These are phyloP conservation scores for Leptoclinus maculatus DNA, from an alignment of 2,797 vertebrate genomes.

Conservation along the genomic window DNA sequence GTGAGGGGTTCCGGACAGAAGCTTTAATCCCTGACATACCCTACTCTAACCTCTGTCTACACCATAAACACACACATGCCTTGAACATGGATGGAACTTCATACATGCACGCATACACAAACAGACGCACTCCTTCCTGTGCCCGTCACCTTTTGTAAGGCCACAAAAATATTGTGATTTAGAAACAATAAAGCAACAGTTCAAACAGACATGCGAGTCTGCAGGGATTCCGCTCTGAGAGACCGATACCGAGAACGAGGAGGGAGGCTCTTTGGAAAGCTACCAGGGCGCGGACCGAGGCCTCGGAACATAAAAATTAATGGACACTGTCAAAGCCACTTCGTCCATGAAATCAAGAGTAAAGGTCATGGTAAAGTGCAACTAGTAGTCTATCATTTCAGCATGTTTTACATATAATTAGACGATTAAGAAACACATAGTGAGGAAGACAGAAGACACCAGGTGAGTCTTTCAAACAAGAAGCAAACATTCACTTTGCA, in stretches of 20 bases:
- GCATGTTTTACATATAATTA: slow-evolving; percentile 10
- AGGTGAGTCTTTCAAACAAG: slow-evolving; percentile 9
- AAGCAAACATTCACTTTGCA: slow-evolving; percentile 1
- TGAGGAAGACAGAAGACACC: neutral
- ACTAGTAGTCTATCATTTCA: slow-evolving; percentile 3
- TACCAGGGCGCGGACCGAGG: slow-evolving; percentile 40
- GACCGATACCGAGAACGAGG: slow-evolving; percentile 63
- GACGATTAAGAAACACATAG: slow-evolving; percentile 8
- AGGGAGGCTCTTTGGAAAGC: slow-evolving; percentile 57
- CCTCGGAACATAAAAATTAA: slow-evolving; percentile 52
- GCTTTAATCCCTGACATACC: slow-evolving; percentile 37
- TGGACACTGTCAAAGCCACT: slow-evolving; percentile 50
- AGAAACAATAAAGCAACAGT: slow-evolving; percentile 75
- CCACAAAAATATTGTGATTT: slow-evolving; percentile 81
- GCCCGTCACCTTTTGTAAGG: slow-evolving; percentile 54
- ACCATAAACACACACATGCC: slow-evolving; percentile 35
- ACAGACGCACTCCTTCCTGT: slow-evolving; percentile 40
- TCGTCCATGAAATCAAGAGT: slow-evolving; percentile 43
- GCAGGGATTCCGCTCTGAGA: slow-evolving; percentile 55
- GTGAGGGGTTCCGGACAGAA: slow-evolving; percentile 53
- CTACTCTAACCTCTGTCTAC: slow-evolving; percentile 18
- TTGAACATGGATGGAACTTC: slow-evolving; percentile 20
- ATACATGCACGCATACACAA: slow-evolving; percentile 28
- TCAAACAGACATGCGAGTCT: slow-evolving; percentile 58
- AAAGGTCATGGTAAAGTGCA: slow-evolving; percentile 7